phyloP scores from a whole-genome alignment of 2,888 invertebrate genomes.

The Leptopterna dolabrata region DNA sequence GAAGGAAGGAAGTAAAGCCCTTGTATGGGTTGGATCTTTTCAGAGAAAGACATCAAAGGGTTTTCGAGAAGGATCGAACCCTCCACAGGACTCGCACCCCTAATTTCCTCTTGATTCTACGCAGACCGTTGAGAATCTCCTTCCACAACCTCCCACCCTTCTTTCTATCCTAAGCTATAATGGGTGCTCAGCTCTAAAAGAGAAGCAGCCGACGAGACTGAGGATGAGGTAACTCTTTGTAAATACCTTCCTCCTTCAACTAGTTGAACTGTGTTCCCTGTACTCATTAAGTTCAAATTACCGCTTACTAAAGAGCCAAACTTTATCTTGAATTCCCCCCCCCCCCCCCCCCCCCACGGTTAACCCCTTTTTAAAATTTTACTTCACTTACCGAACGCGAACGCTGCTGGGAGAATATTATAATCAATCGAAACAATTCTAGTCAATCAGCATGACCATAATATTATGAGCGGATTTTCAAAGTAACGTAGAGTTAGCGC shows the following conservation, averaged over 20 bases:
- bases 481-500: no score
- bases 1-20: not conserved
- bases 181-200: not conserved
- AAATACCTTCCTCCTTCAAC: not conserved
- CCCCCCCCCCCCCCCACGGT: no score
- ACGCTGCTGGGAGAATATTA: no score
- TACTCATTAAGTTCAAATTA: no score
- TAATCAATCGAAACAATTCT: no score
- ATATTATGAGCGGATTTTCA: no score
- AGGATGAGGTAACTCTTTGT: not conserved
- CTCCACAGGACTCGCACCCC: slow-evolving; percentile 3
- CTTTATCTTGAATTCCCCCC: no score
- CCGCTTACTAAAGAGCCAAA: no score
- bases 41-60: not conserved
- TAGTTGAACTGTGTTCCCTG: no score
- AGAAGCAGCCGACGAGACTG: not conserved
- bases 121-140: not conserved
- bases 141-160: not conserved
- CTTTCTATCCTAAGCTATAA: not conserved
- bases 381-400: no score
- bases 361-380: no score
- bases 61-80: not conserved
- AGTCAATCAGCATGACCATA: no score
- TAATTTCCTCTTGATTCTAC: slow-evolving; percentile 21
- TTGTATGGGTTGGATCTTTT: not conserved